Evolutionary conservation across 2,888 invertebrate species (phyloP), one percentile per base, ranked within the genome.

Genomic region (Vesta saturnalis): DNA sequence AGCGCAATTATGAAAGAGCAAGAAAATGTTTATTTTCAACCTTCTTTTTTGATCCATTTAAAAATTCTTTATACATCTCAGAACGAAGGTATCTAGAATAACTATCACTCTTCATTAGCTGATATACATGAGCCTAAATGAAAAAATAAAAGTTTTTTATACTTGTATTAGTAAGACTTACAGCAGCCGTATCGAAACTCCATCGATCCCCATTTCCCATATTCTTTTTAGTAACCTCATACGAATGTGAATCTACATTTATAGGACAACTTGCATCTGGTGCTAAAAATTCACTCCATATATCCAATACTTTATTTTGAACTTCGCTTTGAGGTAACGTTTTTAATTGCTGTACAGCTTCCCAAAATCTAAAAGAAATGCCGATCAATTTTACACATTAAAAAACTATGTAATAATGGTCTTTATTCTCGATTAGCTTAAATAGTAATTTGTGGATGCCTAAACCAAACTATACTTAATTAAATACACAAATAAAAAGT

Each of bases 41-140:
- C 93, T 98, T 98, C 87, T 98, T 98, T 86, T 97, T 95, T 74
- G 96, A 94, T 74, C 96, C 96, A 83, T 94, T 96, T 70, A 98
- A 87, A 82, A 94, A 96, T 78, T 98, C 98, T 88, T 97, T 97
- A 86, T 99, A 99, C 94, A 97, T 96, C 77, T 99, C 99, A 0
- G 98, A 99, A 73, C 99, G 92, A 61, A 99, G 87, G 83, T 99
- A 99, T 76, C 99, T 89, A 62, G 97, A 97, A 83, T 99, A 99
- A 81, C 97, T 97, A 86, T 99, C 99, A 74, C 96, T 97, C 83
- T 99, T 99, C 99, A 99, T 99, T 77, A 99, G 87, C 81, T 98
- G 97, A 85, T 98, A 99, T 43, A 99, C 98, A 85, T 99, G 99
- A 5, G 97, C 95, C 96, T 97, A 87, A 65, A 71, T 21, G 62